A percentile compares a stretch with the other conserved stretches of the same genome.
These are phyloP conservation scores for Drosophila busckii DNA, from an alignment of 1,140 invertebrate species.

Conservation along the genomic window DNA sequence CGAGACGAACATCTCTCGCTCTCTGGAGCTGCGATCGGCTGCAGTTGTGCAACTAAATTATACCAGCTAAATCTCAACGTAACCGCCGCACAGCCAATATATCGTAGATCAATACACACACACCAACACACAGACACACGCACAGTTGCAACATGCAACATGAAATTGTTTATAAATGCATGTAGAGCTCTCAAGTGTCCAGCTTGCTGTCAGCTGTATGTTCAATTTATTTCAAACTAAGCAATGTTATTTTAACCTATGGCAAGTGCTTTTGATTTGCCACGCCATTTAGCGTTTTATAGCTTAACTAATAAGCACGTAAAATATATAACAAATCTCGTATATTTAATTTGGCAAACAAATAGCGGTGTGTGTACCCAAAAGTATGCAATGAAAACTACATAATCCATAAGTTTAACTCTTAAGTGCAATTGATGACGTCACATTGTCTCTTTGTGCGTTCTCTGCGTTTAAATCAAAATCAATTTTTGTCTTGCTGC, in stretches of 20 bases:
- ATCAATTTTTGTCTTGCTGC: conserved; percentile 43
- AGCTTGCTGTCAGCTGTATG: background rate
- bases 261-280: no score
- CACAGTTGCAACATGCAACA: conserved; percentile 6
- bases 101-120: conserved; percentile 24
- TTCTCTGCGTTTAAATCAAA: conserved; percentile 59
- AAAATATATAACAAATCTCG: no score
- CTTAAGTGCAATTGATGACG: background rate
- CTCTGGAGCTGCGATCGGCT: conserved; percentile 4
- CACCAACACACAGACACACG: conserved; percentile 1
- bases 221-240: no score
- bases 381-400: no score
- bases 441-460: conserved; percentile 36
- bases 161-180: conserved; percentile 21
- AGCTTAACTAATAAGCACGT: no score
- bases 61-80: conserved; percentile 64
- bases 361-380: no score
- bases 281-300: no score
- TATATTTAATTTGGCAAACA: no score
- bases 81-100: conserved; percentile 56
- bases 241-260: no score
- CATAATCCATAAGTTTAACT: no score
- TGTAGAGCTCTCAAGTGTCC: background rate
- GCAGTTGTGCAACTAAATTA: conserved; percentile 59
- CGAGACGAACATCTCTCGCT: background rate